Percentiles rank a stretch among this genome's conserved stretches.
phyloP scores from a whole-genome alignment of 2,113 vertebrate species.

The Nothocercus nigrocapillus region DNA sequence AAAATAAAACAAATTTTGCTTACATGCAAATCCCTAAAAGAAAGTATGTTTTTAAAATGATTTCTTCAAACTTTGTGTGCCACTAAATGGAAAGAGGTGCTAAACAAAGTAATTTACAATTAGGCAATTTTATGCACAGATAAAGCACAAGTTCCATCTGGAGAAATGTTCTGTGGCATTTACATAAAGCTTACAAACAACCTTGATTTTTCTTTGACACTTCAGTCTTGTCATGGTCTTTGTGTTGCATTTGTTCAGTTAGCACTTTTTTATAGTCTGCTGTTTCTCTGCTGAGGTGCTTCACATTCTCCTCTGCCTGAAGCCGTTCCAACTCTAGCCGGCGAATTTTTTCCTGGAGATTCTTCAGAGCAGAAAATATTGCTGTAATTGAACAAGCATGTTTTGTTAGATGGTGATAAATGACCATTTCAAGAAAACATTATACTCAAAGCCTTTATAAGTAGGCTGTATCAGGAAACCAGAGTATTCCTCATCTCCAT shows the following conservation, averaged over 20 bases:
- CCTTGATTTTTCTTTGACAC: conserved; percentile 75
- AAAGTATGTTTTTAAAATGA: neutral
- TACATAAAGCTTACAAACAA: neutral
- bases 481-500: neutral
- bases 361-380: conserved; percentile 89
- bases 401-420: neutral
- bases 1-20: neutral
- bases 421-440: neutral
- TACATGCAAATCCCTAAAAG: neutral
- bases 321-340: conserved; percentile 86
- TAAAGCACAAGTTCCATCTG: neutral
- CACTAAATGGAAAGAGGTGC: neutral
- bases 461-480: neutral
- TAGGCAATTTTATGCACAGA: neutral
- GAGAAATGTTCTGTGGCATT: neutral
- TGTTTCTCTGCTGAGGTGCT: conserved; percentile 76
- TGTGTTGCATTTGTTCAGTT: conserved; percentile 74
- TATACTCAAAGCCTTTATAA: neutral
- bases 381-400: conserved; percentile 73
- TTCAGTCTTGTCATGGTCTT: conserved; percentile 71
- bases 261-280: conserved; percentile 75
- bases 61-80: neutral
- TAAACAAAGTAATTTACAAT: neutral
- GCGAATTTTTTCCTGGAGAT: conserved; percentile 85
- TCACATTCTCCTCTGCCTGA: conserved; percentile 79